Base-by-base conservation (phyloP, 2,797 vertebrate genomes). In the Neopelma chrysocephalum region DNA sequence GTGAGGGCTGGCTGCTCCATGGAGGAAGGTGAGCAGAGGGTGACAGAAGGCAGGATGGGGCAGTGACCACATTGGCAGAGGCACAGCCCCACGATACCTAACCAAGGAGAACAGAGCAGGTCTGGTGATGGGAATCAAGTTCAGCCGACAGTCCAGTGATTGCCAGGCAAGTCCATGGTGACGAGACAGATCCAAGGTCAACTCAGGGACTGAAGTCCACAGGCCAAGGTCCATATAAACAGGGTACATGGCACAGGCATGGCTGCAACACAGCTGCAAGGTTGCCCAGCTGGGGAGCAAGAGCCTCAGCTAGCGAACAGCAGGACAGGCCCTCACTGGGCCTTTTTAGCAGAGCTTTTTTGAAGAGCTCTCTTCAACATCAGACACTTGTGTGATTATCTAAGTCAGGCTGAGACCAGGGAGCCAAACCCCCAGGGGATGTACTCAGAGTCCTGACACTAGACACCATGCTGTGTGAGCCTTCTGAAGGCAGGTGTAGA, bases 171-270 rank as follows among this genome's bases (percentile, higher is more conserved):
- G n/a, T 7, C 56, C 4, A 0, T 1, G 6, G 51, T 26, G 65
- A 65, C 0, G 0, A 68, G 65, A 45, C 18, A 38, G 53, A 38
- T 5, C 45, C 1, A 0, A 75, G 53, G 45, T 42, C 69, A 64
- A 48, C 65, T 31, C 32, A 34, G 68, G 32, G 56, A 43, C 20
- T 42, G 64, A 80, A 73, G 27, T 32, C 31, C 51, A 29, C 31
- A 3, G 56, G 21, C 25, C 40, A 43, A 51, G 27, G 48, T 48
- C 47, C n/a, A 17, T 31, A 10, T 3, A 42, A 80, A 73, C 56
- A 82, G 14, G 22, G 45, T 3, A 3, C 53, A 13, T 48, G 88
- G 51, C 58, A 53, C 34, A 22, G 50, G 22, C 51, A 19, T 11
- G 69, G 58, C 62, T 87, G 25, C 53, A 71, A 42, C 34, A 11